These are phyloP conservation scores for Apodemus agrarius DNA, from an alignment of 2,797 vertebrate species.

Conservation along the genomic window DNA sequence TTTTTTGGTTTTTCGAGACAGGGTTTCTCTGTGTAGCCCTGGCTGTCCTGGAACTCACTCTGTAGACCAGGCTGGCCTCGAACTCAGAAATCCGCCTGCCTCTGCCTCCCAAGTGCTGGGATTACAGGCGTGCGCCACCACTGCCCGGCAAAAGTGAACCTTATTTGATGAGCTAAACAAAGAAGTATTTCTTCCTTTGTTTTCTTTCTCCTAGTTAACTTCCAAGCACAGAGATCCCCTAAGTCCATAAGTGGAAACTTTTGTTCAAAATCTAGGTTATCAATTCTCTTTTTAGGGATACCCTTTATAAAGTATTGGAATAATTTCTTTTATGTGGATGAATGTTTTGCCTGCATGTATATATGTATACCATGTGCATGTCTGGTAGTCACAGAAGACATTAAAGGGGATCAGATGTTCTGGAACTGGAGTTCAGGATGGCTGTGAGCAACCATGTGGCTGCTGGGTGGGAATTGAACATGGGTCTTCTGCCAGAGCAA, in stretches of 20 bases:
- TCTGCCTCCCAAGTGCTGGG: too few species aligned
- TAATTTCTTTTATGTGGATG: not conserved
- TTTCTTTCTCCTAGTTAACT: conserved; percentile 46
- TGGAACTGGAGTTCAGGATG: not conserved
- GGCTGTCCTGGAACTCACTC: too few species aligned
- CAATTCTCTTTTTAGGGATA: not conserved
- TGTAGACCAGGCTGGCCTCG: too few species aligned
- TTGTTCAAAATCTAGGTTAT: conserved; percentile 52
- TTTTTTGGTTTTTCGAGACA: too few species aligned
- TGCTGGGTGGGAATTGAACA: not conserved
- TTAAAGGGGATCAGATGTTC: too few species aligned
- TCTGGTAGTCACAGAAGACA: not conserved
- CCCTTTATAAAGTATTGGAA: not conserved
- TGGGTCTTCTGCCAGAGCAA: not conserved
- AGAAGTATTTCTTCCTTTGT: conserved; percentile 45
- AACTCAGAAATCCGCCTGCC: too few species aligned
- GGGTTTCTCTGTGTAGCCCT: too few species aligned
- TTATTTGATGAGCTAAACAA: conserved; percentile 67
- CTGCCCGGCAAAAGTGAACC: conserved; percentile 44
- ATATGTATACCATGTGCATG: too few species aligned
- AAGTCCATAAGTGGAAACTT: conserved; percentile 43
- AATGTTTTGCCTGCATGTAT: not conserved
- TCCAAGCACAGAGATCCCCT: conserved; percentile 32
- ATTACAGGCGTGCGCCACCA: too few species aligned
- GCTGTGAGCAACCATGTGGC: not conserved